Evolutionary conservation across 2,113 vertebrate genomes (phyloP), one percentile per base, ranked within the genome.

Genomic region (Canis aureus): DNA sequence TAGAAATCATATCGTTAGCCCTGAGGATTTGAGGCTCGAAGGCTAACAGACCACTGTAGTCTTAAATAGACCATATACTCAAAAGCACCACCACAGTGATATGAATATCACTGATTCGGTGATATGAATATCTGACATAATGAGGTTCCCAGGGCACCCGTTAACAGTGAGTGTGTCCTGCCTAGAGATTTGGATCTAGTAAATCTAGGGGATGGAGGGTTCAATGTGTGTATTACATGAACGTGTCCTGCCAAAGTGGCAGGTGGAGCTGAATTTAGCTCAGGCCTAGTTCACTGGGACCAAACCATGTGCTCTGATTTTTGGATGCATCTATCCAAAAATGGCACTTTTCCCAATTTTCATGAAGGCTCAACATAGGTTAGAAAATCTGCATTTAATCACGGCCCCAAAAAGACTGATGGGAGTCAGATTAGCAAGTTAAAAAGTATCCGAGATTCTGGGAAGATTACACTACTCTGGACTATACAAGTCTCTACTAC

Each of bases 321-420:
- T 76, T 10, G 51, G 25, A 19, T 66, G 12, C 4, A 66, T 49
- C 25, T 90, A 27, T 66, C 57, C 35, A 84, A 19, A 49, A 97
- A 92, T 16, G 1, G 8, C 5, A 74, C 1, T 89, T 93, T 86
- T 57, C 17, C 29, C n/a, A 80, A 92, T 87, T 80, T 90, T 55
- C 59, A 87, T 11, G 69, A 94, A 76, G 64, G 22, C 25, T 94
- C 66, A 35, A 43, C 22, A 59, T 3, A 87, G 69, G 35, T 1
- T 79, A 80, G 10, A 38, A 49, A 51, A 95, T 78, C 29, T 93
- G 27, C 43, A 91, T 84, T 85, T 62, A 97, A 69, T 93, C 60
- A 66, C 0, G 9, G 60, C 5, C 8, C 51, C 51, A 32, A 91
- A 32, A 85, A 76, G 32, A 89, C 49, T 35, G 35, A 92, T 57